Base-by-base conservation (phyloP, 2,113 vertebrate species). In the Symphodus melops region DNA sequence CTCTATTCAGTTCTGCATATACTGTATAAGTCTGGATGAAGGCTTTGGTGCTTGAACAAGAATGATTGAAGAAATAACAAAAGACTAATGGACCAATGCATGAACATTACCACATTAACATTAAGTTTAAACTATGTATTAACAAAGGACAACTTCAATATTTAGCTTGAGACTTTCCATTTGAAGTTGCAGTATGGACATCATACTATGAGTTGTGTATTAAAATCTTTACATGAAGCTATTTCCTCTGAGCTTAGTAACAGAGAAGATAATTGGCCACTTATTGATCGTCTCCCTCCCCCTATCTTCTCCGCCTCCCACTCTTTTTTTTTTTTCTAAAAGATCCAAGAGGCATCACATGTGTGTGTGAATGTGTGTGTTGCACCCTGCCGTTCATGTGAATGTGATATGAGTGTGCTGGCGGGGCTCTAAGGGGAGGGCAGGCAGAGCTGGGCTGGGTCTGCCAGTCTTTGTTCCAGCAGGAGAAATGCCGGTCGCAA, bases 381-480 rank as follows among this genome's bases (percentile, higher is more conserved):
- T 36, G n/a, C 62, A 62, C 23, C n/a, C 33, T 60, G 77, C 62
- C 55, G 52, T 77, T 66, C 6, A 1, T 72, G 69, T 73, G 62
- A 72, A 59, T 77, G 81, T 76, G 52, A 82, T 73, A 17, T 13
- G 44, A 77, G 81, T 48, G 81, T 79, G 78, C 67, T 74, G 60
- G 53, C 39, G 61, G 83, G 64, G 77, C 73, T 72, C 77, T 42
- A 20, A 75, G 70, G 72, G 83, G 81, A 76, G 82, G 78, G 75
- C 69, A 80, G 79, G 55, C 72, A 68, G 81, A 75, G 86, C 81
- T 36, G 80, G 79, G 81, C 72, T 82, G 76, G 64, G 62, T 37
- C 81, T 60, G 58, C 28, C 70, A 81, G 80, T 85, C 89, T 85
- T 91, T 94, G 91, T 93, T 92, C 82, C 71, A 79, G 83, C 65